Percentiles rank a stretch among this genome's conserved stretches.
Conservation (phyloP, 2,888 invertebrate species). For the Philereme transversata region DNA sequence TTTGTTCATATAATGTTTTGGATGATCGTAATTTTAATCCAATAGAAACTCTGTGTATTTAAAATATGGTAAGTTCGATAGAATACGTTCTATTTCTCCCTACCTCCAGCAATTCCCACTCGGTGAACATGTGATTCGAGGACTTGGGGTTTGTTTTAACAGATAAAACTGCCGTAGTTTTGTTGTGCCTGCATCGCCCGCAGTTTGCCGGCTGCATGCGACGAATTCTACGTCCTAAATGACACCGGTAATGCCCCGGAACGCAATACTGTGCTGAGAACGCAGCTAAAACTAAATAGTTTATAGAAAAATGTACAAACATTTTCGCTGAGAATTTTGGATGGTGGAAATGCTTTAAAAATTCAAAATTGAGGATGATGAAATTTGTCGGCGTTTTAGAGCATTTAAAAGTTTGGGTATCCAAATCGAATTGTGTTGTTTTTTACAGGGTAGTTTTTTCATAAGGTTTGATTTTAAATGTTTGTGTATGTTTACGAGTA, state of each 20-base stretch:
- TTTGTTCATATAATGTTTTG: too few relatives aligned
- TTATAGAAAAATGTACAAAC: constrained; percentile 18
- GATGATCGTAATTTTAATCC: too few relatives aligned
- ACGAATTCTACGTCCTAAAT: constrained; percentile 40
- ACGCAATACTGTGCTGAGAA: constrained; percentile 27
- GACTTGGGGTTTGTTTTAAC: constrained; percentile 53
- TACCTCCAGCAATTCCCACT: neutral
- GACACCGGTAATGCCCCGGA: constrained; percentile 22
- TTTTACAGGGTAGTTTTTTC: too few relatives aligned
- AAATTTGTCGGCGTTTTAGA: too few relatives aligned
- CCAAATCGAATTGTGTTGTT: too few relatives aligned
- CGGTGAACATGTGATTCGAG: constrained; percentile 29
- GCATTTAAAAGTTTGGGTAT: too few relatives aligned
- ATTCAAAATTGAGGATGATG: neutral
- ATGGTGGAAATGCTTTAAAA: constrained; percentile 3
- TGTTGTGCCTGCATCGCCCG: constrained; percentile 46
- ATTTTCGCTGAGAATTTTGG: constrained; percentile 10
- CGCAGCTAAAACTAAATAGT: constrained; percentile 25
- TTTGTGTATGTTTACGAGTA: too few relatives aligned
- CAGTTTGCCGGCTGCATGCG: constrained; percentile 34
- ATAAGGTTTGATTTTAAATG: too few relatives aligned
- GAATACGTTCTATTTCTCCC: neutral
- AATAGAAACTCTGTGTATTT: too few relatives aligned
- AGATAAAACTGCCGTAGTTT: constrained; percentile 50
- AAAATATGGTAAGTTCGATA: neutral